Conservation (phyloP, 1,140 invertebrate genomes). For the Drosophila fuyamai region DNA sequence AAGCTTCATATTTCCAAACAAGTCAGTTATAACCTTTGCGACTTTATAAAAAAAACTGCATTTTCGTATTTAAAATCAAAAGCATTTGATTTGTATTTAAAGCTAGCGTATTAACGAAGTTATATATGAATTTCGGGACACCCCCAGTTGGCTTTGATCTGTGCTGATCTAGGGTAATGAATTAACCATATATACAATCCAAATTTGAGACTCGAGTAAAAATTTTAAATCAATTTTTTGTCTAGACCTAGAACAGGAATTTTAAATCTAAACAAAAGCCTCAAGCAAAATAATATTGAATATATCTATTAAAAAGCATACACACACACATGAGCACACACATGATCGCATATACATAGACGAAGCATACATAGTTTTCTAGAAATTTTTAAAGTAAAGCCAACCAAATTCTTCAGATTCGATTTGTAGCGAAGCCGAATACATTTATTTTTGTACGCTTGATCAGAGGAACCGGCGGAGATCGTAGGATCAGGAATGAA, state of each 20-base stretch:
- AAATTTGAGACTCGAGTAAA: slow-evolving; percentile 66
- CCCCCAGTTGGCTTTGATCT: slow-evolving; percentile 12
- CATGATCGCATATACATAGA: slow-evolving; percentile 31
- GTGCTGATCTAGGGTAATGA: slow-evolving; percentile 18
- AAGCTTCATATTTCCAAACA: slow-evolving; percentile 4
- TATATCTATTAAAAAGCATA: slow-evolving; percentile 11
- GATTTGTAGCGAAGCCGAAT: slow-evolving; percentile 31
- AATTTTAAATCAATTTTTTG: slow-evolving; percentile 43
- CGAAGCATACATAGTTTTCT: slow-evolving; percentile 61
- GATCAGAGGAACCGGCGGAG: neutral
- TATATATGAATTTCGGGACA: too few species aligned
- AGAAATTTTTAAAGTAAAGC: slow-evolving; percentile 63
- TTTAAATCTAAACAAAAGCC: slow-evolving; percentile 24
- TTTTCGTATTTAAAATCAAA: neutral
- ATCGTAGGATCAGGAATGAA: slow-evolving; percentile 4
- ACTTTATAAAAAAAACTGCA: neutral
- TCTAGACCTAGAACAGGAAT: slow-evolving; percentile 30
- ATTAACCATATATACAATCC: slow-evolving; percentile 57
- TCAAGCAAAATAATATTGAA: slow-evolving; percentile 8
- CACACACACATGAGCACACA: slow-evolving; percentile 11
- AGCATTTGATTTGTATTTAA: slow-evolving; percentile 19
- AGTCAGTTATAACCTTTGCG: slow-evolving; percentile 1
- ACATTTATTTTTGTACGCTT: slow-evolving; percentile 69
- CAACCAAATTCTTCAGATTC: slow-evolving; percentile 29
- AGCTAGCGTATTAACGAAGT: neutral